Base-by-base conservation (phyloP, 2,113 vertebrate species). In the Perca schrenkii region DNA sequence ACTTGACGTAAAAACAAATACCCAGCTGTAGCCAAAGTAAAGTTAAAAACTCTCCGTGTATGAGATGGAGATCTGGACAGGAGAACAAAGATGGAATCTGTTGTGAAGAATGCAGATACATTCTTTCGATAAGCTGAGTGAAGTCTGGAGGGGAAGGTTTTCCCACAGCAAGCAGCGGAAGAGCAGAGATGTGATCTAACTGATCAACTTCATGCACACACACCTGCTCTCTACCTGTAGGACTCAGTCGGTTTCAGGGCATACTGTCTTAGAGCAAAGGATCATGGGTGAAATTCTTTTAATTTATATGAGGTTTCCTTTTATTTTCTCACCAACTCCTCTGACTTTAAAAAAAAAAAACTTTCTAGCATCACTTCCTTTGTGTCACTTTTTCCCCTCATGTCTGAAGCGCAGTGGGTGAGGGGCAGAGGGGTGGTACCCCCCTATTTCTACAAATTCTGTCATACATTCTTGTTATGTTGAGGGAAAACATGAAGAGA, bases 61-160 rank as follows among this genome's bases (percentile, higher is more conserved):
- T 15, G 22, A 83, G 86, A 61, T 63, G 76, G 54, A 47, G 68
- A 67, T 80, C 65, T 88, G 86, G 86, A 62, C 6, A 6, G 4
- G 21, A 82, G 83, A 91, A 87, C 82, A 83, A 90, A 90, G 88
- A 85, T 79, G 83, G 72, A 75, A 86, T 88, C 83, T 89, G 89
- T 77, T 28, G 50, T 19, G 82, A 91, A 86, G 86, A 92, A 95
- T 92, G 91, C 77, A 80, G 90, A 88, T 80, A 16, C 88, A 92
- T 92, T 94, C 91, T 86, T 91, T 0, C 7, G 77, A 92, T 87
- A 88, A 89, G 79, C 79, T 36, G 13, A 67, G 57, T 4, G 40
- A 50, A 65, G 34, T 77, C 74, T 64, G 79, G 34, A 28, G 8
- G 21, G 49, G 15, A 63, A 34, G 49, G 46, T 80, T 62, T 72